These are phyloP conservation scores for Mastigias papua DNA, from an alignment of 30 jellyfish, hydroid and myxozoan species.

Conservation along the genomic window DNA sequence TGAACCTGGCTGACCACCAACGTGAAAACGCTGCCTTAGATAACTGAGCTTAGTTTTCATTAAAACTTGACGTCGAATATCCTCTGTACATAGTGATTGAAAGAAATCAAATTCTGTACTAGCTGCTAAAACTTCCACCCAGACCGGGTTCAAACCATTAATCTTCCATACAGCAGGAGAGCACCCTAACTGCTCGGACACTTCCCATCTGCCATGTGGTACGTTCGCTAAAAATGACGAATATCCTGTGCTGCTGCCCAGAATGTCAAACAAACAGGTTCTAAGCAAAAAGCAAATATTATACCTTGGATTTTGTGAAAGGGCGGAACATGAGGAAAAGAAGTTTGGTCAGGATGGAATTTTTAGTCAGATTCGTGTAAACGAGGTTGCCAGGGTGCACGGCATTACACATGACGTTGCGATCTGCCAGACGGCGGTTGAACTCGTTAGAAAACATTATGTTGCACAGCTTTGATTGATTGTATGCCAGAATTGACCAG, in stretches of 20 bases:
- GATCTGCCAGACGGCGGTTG: constrained; percentile 77
- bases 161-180: no score
- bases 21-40: no score
- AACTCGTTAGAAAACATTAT: constrained; percentile 85
- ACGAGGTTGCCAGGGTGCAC: constrained; percentile 95
- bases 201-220: no score
- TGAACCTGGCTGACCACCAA: no score
- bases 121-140: no score
- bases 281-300: background rate
- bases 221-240: background rate
- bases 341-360: constrained; percentile 50
- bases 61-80: no score
- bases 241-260: background rate
- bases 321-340: constrained; percentile 80
- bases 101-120: no score
- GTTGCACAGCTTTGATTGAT: constrained; percentile 96
- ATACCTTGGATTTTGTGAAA: constrained; percentile 92
- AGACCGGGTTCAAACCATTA: no score
- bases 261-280: background rate
- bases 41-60: no score
- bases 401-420: constrained; percentile 91
- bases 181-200: no score
- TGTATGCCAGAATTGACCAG: constrained; percentile 89
- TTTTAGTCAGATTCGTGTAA: constrained; percentile 67
- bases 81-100: no score